These are phyloP conservation scores for Eupithecia insigniata DNA, from an alignment of 2,888 invertebrate species.

Conservation along the genomic window DNA sequence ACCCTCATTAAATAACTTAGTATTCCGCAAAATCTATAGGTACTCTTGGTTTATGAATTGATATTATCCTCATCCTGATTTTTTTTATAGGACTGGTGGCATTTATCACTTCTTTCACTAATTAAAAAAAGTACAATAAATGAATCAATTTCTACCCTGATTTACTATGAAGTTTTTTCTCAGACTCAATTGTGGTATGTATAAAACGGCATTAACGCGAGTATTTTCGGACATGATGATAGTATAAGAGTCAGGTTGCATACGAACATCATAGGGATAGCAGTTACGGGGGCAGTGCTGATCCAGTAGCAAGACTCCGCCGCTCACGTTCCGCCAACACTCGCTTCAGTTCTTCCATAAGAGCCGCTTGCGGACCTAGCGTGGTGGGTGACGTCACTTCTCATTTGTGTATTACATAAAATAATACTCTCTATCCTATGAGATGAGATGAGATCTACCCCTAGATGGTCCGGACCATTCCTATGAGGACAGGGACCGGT, in stretches of 20 bases:
- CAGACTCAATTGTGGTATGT: not conserved
- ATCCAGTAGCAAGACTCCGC: constrained; percentile 60
- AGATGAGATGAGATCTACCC: not conserved
- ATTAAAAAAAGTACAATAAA: no score
- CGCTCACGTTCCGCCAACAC: constrained; percentile 93
- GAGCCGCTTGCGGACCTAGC: constrained; percentile 88
- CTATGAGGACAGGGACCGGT: not conserved
- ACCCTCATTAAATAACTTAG: no score
- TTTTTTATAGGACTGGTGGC: no score
- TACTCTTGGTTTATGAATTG: no score
- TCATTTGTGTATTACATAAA: not conserved
- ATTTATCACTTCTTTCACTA: no score
- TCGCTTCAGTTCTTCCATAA: constrained; percentile 94
- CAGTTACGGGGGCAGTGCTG: constrained; percentile 1
- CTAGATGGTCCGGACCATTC: not conserved
- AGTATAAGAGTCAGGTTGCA: constrained; percentile 54
- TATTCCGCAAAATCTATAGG: no score
- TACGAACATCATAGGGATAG: constrained; percentile 45
- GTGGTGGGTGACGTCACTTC: constrained; percentile 13
- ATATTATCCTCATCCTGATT: no score
- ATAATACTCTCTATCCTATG: not conserved
- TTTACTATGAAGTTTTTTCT: not conserved
- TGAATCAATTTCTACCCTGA: not conserved
- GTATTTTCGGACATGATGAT: constrained; percentile 12
- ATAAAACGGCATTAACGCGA: not conserved